Evolutionary conservation across 1,140 invertebrate species (phyloP).

Genomic region (Penaeus chinensis): DNA sequence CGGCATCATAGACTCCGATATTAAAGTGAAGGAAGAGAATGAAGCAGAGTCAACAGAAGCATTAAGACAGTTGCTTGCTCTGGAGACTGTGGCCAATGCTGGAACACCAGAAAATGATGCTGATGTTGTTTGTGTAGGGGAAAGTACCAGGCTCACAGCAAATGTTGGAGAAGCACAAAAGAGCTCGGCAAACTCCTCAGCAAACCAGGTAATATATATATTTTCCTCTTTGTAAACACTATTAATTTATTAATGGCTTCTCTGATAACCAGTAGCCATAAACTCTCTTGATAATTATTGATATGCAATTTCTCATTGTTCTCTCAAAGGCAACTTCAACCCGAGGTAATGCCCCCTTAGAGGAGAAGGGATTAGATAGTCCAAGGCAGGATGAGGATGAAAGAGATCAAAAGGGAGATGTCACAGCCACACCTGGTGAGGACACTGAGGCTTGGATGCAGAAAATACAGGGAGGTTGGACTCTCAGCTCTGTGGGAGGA

Average conservation of each 20-base stretch:
- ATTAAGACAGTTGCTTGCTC: slow-evolving; percentile 41
- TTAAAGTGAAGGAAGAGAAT: slow-evolving; percentile 48
- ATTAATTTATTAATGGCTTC: too few species aligned
- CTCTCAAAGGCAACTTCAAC: neutral
- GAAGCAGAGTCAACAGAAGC: slow-evolving; percentile 42
- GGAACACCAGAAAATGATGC: slow-evolving; percentile 32
- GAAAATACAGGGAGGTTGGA: slow-evolving; percentile 45
- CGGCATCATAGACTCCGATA: slow-evolving; percentile 30
- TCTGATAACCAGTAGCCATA: too few species aligned
- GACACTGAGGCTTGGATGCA: slow-evolving; percentile 38
- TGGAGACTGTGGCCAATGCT: slow-evolving; percentile 43
- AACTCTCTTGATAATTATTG: too few species aligned
- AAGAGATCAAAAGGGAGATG: slow-evolving; percentile 1
- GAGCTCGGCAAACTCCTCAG: neutral
- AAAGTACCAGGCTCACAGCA: slow-evolving; percentile 47
- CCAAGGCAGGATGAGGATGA: slow-evolving; percentile 50
- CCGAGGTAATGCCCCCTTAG: neutral
- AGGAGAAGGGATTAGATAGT: neutral
- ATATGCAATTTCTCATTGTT: neutral
- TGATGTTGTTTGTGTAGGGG: slow-evolving; percentile 45
- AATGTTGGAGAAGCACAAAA: slow-evolving; percentile 25
- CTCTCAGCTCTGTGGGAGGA: slow-evolving; percentile 21
- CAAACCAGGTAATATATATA: slow-evolving; percentile 8
- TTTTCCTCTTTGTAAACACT: too few species aligned
- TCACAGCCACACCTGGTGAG: neutral